Evolutionary conservation across 2,888 invertebrate genomes (phyloP).

Genomic region (Erpobdella octoculata): DNA sequence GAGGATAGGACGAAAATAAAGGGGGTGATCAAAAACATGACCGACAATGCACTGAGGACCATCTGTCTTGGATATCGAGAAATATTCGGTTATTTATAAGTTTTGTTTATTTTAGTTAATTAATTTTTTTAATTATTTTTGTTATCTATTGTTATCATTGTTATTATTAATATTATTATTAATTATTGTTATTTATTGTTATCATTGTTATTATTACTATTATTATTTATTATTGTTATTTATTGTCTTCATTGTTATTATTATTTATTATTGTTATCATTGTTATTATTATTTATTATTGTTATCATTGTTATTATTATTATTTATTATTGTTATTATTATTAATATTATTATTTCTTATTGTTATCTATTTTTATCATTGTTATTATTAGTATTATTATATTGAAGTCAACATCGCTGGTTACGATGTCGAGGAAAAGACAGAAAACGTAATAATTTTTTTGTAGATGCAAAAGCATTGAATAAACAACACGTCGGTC

Average conservation of each 20-base stretch:
- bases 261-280: too few relatives aligned
- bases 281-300: neutral
- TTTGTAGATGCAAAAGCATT: too few relatives aligned
- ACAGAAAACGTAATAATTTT: too few relatives aligned
- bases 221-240: too few relatives aligned
- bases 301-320: neutral
- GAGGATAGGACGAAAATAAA: neutral
- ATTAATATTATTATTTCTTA: neutral
- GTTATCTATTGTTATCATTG: neutral
- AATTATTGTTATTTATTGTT: neutral
- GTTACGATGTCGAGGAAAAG: too few relatives aligned
- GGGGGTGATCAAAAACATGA: constrained; percentile 7
- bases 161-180: neutral
- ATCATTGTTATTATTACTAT: too few relatives aligned
- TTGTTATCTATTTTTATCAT: too few relatives aligned
- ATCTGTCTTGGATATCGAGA: constrained; percentile 13
- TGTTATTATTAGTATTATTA: too few relatives aligned
- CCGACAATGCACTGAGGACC: constrained; percentile 9
- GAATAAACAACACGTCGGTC: too few relatives aligned
- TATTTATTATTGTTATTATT: neutral
- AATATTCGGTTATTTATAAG: constrained; percentile 2
- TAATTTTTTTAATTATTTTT: neutral
- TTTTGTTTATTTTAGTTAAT: neutral
- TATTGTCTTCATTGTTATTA: too few relatives aligned
- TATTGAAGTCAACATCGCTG: too few relatives aligned